Conservation (phyloP, 2,113 vertebrate genomes). For the Ia io region DNA sequence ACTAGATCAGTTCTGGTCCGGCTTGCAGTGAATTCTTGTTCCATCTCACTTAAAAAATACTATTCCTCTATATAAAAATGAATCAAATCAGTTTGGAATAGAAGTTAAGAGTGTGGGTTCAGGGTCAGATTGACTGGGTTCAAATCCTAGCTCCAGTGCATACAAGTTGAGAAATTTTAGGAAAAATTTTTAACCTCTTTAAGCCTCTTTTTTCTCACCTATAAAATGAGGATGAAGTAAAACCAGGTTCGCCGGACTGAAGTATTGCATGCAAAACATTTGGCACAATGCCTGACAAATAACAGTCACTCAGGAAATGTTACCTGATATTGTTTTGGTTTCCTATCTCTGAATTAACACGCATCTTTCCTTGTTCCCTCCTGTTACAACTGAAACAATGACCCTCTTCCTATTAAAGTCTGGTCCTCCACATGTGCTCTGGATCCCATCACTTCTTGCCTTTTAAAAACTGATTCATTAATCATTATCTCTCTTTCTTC, state of each 20-base stretch:
- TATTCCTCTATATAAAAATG: slow-evolving; percentile 21
- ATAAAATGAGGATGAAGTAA: slow-evolving; percentile 5
- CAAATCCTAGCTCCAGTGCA: neutral
- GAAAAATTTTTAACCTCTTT: neutral
- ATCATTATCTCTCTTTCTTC: neutral
- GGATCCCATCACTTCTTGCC: neutral
- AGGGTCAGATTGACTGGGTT: neutral
- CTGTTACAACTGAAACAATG: neutral
- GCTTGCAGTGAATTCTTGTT: neutral
- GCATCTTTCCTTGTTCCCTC: neutral
- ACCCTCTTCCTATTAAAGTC: neutral
- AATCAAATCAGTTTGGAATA: neutral
- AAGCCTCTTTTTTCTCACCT: slow-evolving; percentile 24
- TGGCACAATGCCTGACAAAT: neutral
- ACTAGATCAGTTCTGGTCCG: neutral
- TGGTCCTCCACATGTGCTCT: neutral
- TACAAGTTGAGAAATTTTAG: neutral
- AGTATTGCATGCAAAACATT: neutral
- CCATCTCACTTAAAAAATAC: neutral
- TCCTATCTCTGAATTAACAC: neutral
- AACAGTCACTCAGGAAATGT: neutral
- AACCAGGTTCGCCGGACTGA: neutral
- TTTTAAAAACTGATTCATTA: neutral
- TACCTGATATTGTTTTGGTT: neutral
- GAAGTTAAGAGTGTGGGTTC: neutral